phyloP scores from a whole-genome alignment of 2,888 invertebrate species.

The Conistra vaccinii region DNA sequence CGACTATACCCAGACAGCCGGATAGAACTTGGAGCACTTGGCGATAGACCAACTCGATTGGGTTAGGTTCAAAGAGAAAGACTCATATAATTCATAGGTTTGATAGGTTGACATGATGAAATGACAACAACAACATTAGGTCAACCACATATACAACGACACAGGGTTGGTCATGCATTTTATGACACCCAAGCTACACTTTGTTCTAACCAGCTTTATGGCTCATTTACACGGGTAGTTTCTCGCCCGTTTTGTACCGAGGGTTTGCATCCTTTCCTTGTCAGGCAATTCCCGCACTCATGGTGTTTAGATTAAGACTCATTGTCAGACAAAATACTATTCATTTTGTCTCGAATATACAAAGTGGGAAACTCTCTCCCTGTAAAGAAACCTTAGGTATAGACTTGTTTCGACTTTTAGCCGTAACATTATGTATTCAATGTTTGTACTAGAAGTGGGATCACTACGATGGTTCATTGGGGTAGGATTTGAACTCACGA shows the following conservation, averaged over 20 bases:
- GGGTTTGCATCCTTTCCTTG: neutral
- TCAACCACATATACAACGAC: conserved; percentile 52
- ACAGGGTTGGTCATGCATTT: conserved; percentile 32
- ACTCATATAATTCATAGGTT: conserved; percentile 19
- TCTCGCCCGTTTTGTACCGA: neutral
- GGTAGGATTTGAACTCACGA: conserved; percentile 57
- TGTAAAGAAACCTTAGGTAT: conserved; percentile 13
- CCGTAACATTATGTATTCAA: conserved; percentile 8
- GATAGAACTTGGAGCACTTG: conserved; percentile 32
- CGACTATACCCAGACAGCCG: conserved; percentile 10
- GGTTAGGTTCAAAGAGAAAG: conserved; percentile 44
- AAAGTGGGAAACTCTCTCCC: neutral
- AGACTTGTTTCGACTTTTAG: conserved; percentile 20
- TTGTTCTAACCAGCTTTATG: conserved; percentile 19
- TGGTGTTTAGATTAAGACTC: neutral
- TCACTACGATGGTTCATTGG: conserved; percentile 49
- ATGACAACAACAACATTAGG: conserved; percentile 48
- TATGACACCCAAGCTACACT: conserved; percentile 20
- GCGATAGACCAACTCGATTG: conserved; percentile 13
- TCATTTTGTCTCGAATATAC: neutral
- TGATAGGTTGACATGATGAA: conserved; percentile 46
- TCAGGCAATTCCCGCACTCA: neutral
- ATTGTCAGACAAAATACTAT: neutral
- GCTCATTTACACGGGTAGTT: neutral
- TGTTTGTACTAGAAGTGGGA: conserved; percentile 40